A percentile compares a stretch with the other conserved stretches of the same genome.
Conservation (phyloP, 1,140 invertebrate genomes). For the Thaumatotibia leucotreta region DNA sequence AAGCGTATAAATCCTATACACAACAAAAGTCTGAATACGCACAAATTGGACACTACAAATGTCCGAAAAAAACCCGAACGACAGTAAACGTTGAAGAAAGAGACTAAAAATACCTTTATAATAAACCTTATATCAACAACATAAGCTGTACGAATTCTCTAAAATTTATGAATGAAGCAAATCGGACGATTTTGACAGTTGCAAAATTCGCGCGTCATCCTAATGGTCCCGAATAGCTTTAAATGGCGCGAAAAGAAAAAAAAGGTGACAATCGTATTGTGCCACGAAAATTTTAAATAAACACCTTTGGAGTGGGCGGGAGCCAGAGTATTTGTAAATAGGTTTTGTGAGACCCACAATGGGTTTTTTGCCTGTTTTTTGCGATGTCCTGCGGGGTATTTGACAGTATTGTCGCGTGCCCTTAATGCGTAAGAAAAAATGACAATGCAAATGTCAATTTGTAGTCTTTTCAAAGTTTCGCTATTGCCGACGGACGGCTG, state of each 20-base stretch:
- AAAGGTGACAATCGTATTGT: conserved; percentile 65
- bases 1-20: conserved; percentile 11
- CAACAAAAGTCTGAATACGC: conserved; percentile 53
- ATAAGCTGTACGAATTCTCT: conserved; percentile 8
- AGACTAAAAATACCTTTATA: conserved; percentile 24
- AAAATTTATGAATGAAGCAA: conserved; percentile 6
- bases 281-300: conserved; percentile 69
- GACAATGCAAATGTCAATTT: conserved; percentile 5
- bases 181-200: conserved; percentile 26
- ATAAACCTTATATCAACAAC: conserved; percentile 8
- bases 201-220: conserved; percentile 36
- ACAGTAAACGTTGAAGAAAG: neutral
- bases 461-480: neutral
- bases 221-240: conserved; percentile 65
- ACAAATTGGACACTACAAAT: conserved; percentile 67
- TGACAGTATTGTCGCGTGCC: conserved; percentile 17
- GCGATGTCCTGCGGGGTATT: conserved; percentile 19
- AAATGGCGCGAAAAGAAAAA: conserved; percentile 71
- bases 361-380: conserved; percentile 41
- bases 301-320: conserved; percentile 74
- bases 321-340: conserved; percentile 71
- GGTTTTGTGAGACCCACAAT: conserved; percentile 60
- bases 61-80: conserved; percentile 34
- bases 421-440: conserved; percentile 3
- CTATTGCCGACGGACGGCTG: neutral